Evolutionary conservation across 2,797 vertebrate species (phyloP).

Genomic region (Pelodytes ibericus): DNA sequence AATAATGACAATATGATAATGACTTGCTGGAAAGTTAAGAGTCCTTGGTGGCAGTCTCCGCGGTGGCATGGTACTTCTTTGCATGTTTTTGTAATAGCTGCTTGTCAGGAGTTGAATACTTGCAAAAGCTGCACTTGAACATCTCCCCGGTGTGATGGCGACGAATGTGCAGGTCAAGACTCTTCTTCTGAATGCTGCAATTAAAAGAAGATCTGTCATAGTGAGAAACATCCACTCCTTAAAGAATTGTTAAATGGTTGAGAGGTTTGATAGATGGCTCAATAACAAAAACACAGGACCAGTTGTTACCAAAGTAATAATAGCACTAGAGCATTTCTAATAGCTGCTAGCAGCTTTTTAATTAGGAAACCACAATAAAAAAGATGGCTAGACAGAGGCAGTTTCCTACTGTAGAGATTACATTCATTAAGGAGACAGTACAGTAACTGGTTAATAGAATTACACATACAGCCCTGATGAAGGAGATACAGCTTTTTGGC

Average conservation of each 20-base stretch:
- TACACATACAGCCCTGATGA: no score
- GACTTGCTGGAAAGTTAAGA: no score
- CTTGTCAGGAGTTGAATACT: conserved; percentile 71
- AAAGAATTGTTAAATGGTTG: neutral
- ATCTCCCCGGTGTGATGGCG: conserved; percentile 71
- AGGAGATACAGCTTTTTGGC: no score
- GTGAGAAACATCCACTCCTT: neutral
- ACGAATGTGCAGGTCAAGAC: conserved; percentile 72
- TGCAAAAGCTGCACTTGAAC: conserved; percentile 72
- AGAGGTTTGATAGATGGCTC: neutral
- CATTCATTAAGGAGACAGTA: no score
- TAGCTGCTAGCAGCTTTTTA: neutral
- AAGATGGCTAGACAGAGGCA: no score
- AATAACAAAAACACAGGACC: neutral
- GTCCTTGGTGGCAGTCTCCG: no score
- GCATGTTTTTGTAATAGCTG: conserved; percentile 69
- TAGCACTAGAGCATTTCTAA: neutral
- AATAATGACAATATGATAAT: no score
- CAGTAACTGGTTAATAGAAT: no score
- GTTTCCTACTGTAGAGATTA: no score
- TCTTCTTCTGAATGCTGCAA: conserved; percentile 79
- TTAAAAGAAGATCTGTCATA: conserved; percentile 6
- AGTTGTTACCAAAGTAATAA: neutral
- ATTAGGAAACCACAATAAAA: neutral
- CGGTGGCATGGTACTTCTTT: conserved; percentile 66